Evolutionary conservation across 1,140 invertebrate genomes (phyloP).

Genomic region (Eriocheir sinensis): DNA sequence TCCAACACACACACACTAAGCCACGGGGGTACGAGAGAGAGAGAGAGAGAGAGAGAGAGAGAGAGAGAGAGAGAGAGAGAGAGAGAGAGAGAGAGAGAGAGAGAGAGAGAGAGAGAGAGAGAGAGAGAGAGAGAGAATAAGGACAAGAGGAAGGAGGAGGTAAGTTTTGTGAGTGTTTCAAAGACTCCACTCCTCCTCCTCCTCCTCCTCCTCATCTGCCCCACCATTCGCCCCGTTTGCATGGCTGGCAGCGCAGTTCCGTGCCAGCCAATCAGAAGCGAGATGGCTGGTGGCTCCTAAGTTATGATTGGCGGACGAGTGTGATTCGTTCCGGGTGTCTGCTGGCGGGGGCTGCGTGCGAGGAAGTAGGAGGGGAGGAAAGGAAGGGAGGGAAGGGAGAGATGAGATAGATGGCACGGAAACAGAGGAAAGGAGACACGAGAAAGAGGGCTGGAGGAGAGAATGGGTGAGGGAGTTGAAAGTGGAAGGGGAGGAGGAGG

Average conservation of each 20-base stretch:
- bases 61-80: neutral
- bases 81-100: constrained; percentile 22
- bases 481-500: neutral
- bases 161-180: constrained; percentile 4
- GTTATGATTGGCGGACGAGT: neutral
- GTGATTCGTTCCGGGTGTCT: neutral
- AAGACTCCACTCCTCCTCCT: neutral
- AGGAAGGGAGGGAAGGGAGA: too few relatives aligned
- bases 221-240: neutral
- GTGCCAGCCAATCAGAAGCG: neutral
- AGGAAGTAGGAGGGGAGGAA: too few relatives aligned
- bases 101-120: constrained; percentile 12
- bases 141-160: neutral
- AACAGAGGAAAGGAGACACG: neutral
- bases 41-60: neutral
- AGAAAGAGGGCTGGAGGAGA: neutral
- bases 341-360: neutral
- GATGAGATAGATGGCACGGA: too few relatives aligned
- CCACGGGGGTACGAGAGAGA: neutral
- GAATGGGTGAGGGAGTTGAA: neutral
- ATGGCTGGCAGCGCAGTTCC: too few relatives aligned
- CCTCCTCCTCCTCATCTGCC: neutral
- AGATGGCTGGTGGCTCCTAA: constrained; percentile 8
- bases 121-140: neutral
- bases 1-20: too few relatives aligned